phyloP scores from a whole-genome alignment of 2,888 invertebrate genomes.

The Drosophila conformis region DNA sequence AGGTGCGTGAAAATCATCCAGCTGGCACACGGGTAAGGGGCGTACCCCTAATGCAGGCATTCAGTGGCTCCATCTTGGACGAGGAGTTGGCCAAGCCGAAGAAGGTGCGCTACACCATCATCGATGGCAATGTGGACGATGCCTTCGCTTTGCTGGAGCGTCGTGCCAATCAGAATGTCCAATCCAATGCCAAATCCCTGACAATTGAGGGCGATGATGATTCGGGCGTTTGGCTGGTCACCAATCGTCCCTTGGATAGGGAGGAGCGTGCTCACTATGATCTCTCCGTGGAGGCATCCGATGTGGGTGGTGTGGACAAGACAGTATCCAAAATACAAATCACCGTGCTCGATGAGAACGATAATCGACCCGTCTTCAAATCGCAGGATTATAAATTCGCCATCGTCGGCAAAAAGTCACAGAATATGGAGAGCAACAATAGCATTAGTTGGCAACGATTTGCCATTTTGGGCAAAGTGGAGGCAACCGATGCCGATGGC shows the following conservation, averaged over 20 bases:
- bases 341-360: constrained; percentile 94
- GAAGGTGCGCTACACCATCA: constrained; percentile 91
- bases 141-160: constrained; percentile 89
- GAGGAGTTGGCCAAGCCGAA: constrained; percentile 71
- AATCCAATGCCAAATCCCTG: constrained; percentile 67
- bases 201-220: constrained; percentile 85
- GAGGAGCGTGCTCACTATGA: constrained; percentile 90
- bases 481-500: constrained; percentile 95
- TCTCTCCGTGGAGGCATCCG: constrained; percentile 92
- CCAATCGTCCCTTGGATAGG: constrained; percentile 91
- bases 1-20: constrained; percentile 91
- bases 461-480: constrained; percentile 92
- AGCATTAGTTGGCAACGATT: constrained; percentile 91
- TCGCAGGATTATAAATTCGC: constrained; percentile 92
- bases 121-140: constrained; percentile 90
- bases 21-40: constrained; percentile 90
- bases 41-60: constrained; percentile 90
- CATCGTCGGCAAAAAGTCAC: constrained; percentile 88
- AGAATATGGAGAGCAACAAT: constrained; percentile 87
- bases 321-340: constrained; percentile 92
- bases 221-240: constrained; percentile 91
- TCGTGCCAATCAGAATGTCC: constrained; percentile 70
- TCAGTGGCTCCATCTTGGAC: constrained; percentile 86
- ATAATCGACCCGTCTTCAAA: constrained; percentile 94
- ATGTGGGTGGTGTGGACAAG: constrained; percentile 91